These are phyloP conservation scores for Acanthisitta chloris DNA, from an alignment of 2,113 vertebrate species.

Conservation along the genomic window DNA sequence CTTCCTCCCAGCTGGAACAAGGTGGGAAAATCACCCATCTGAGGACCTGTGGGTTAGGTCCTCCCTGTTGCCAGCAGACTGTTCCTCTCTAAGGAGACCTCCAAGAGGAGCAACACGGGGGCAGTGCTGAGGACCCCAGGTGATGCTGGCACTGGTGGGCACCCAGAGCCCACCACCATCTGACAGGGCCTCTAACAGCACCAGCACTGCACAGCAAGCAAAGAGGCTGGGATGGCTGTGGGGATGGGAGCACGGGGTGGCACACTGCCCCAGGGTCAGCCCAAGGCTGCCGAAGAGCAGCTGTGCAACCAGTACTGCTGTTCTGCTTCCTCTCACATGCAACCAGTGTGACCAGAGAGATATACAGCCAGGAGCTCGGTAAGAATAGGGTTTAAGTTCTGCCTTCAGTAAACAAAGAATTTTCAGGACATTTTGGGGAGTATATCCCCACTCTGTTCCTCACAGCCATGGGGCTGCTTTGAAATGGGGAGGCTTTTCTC, in stretches of 20 bases:
- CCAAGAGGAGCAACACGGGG: rapidly evolving
- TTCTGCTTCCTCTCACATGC: background rate
- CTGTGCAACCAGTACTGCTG: background rate
- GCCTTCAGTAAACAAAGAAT: background rate
- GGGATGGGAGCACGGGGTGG: rapidly evolving
- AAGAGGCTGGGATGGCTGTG: background rate
- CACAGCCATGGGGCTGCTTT: background rate
- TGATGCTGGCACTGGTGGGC: background rate
- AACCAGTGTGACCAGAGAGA: background rate
- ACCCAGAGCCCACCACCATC: background rate
- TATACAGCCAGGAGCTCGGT: background rate
- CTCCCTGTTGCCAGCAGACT: background rate
- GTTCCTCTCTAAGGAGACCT: background rate
- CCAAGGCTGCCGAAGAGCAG: background rate
- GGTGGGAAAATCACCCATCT: background rate
- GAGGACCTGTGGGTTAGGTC: background rate
- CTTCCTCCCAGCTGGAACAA: background rate
- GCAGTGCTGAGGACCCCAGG: background rate
- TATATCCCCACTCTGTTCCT: background rate
- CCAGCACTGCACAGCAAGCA: rapidly evolving
- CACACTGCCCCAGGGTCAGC: rapidly evolving
- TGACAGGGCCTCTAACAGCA: background rate
- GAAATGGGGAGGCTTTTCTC: background rate
- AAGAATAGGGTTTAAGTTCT: background rate
- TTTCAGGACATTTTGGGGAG: background rate